Evolutionary conservation across 2,888 invertebrate genomes (phyloP), one percentile per base, ranked within the genome.

Genomic region (Chrysolina haemoptera): DNA sequence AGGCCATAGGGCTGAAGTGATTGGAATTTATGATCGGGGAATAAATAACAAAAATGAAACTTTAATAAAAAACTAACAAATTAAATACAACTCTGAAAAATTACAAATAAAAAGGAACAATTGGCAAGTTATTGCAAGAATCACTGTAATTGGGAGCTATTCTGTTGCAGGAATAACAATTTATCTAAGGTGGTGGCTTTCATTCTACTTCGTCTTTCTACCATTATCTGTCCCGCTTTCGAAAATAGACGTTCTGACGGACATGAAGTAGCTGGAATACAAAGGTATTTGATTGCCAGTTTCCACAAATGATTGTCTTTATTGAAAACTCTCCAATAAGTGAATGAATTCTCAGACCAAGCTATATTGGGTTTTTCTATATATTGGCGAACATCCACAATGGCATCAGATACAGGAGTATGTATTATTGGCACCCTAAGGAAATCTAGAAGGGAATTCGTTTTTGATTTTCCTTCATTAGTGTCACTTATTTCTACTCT

Each of bases 201-300:
- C 14, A 70, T 4, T 18, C 41, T 20, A 40, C 63, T 70, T 40
- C 70, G 4, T 40, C 40, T 62, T 6, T 70, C 63, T 12, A 22
- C 40, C 53, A 70, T 63, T 12, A 70, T 63, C 9, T 27, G 40
- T 40, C 70, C 64, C n/a, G 70, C 70, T 70, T 62, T 50, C 5
- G 70, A 70, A 40, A 70, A 70, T 12, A 70, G 18, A 14, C 41
- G 48, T 70, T 70, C 70, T 63, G 70, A 70, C 48, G 64, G 70
- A 10, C 63, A 46, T 9, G 70, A 70, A 27, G 70, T 70, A 40
- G 63, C 70, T 16, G 70, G 64, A 27, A 64, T 70, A 53, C 65
- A 71, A n/a, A 71, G 53, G 16, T 50, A 65, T 46, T 71, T 55
- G 16, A 43, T 59, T 11, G 64, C 65, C 20, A 55, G 50, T 59